phyloP scores from a whole-genome alignment of 2,888 invertebrate species.

The Torymus auratus region DNA sequence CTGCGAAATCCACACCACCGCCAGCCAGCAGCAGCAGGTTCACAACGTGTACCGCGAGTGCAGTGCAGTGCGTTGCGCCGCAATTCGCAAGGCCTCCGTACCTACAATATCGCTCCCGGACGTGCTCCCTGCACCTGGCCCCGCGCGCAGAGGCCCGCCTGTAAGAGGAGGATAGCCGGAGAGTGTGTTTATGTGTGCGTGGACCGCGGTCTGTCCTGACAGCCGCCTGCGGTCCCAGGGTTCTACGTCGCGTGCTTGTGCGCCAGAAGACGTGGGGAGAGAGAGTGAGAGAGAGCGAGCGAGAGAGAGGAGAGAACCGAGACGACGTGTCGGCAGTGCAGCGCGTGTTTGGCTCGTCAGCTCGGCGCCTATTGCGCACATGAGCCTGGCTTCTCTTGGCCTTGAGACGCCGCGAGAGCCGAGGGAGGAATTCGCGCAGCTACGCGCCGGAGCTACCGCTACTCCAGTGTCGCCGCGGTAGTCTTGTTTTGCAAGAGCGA shows the following conservation, averaged over 20 bases:
- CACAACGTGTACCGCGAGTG: slow-evolving; percentile 10
- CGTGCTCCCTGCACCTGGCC: background rate
- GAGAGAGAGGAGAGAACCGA: background rate
- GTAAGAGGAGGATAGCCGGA: background rate
- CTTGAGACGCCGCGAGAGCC: slow-evolving; percentile 23
- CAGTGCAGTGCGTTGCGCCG: too few relatives aligned
- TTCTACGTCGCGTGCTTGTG: background rate
- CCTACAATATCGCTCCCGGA: too few relatives aligned
- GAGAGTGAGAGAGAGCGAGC: slow-evolving; percentile 26
- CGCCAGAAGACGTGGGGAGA: slow-evolving; percentile 14
- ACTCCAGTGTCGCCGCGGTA: too few relatives aligned
- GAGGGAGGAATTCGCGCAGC: background rate
- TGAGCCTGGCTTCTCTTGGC: slow-evolving; percentile 56
- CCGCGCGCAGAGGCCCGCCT: background rate
- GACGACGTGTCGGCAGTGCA: slow-evolving; percentile 53
- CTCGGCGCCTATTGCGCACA: slow-evolving; percentile 74
- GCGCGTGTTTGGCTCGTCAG: slow-evolving; percentile 39
- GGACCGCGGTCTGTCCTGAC: background rate
- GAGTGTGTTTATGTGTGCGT: background rate
- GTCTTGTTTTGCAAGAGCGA: too few relatives aligned
- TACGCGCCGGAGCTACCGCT: background rate
- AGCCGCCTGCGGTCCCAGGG: background rate
- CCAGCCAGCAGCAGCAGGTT: slow-evolving; percentile 21
- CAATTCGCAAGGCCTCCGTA: too few relatives aligned
- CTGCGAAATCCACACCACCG: background rate